Base-by-base conservation (phyloP, 2,888 invertebrate species). In the Sarcophaga subvicina region DNA sequence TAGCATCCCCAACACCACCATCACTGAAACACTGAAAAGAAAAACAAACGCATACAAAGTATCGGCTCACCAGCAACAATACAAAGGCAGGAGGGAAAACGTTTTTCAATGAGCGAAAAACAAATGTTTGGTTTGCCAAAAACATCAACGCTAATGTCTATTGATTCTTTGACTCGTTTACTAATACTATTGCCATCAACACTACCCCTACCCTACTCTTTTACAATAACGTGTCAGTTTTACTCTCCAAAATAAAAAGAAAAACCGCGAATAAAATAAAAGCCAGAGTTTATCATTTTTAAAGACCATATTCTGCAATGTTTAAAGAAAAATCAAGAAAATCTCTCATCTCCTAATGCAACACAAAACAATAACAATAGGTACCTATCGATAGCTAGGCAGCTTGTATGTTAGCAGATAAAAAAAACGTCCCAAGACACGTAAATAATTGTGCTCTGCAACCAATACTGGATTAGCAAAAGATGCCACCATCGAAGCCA, bases 61-160 rank as follows among this genome's bases (percentile, higher is more conserved):
- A 17, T 54, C 4, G 62, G 3, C 27, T 25, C 37, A 11, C n/a
- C 17, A 45, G 25, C 20, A 54, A 59, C 20, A 4, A 67, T 6
- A 4, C 47, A 49, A 64, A 77, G 69, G 20, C 63, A 76, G 27
- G 37, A 12, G 2, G 0, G 22, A 27, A 72, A 75, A 64, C n/a
- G 14, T 47, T 54, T 54, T 17, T 47, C 27, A 63, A 49, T 54
- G 37, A 78, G 17, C 14, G 78, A 64, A 71, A 80, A 77, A 80
- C 62, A 69, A 83, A 72, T 73, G 37, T 77, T 86, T 80, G 86
- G 83, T 78, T 75, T 63, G 20, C 80, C 76, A 80, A 83, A 83
- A 73, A 72, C 76, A 76, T 72, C 76, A 85, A 67, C 80, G 66
- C 66, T 85, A 80, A 85, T 85, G 71, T 80, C 62, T 80, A 76